Evolutionary conservation across 2,888 invertebrate genomes (phyloP).

Genomic region (Toxonevra muliebris): DNA sequence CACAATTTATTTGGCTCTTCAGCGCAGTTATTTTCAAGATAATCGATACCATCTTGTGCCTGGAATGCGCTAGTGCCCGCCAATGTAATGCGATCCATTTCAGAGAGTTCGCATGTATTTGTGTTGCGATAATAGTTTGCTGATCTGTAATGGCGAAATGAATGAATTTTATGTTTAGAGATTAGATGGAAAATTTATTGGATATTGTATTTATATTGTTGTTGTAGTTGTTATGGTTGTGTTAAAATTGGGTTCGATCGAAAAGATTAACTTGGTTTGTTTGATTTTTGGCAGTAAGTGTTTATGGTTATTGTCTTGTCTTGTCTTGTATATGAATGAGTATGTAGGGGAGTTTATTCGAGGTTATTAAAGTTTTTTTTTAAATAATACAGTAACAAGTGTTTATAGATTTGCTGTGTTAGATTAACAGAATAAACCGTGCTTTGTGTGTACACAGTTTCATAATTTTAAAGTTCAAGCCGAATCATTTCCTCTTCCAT

Average conservation of each 20-base stretch:
- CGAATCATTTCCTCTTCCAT: too few species aligned
- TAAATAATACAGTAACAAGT: too few species aligned
- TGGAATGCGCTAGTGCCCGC: constrained; percentile 84
- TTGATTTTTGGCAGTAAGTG: too few species aligned
- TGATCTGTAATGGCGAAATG: constrained; percentile 72
- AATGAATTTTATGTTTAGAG: constrained; percentile 4
- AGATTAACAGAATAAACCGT: too few species aligned
- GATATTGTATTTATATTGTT: neutral
- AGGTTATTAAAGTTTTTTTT: too few species aligned
- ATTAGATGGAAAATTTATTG: neutral
- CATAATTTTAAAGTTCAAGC: too few species aligned
- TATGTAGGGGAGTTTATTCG: too few species aligned
- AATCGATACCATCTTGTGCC: constrained; percentile 75
- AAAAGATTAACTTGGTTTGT: constrained; percentile 15
- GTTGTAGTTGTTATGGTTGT: neutral
- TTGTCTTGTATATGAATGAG: too few species aligned
- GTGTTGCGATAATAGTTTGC: constrained; percentile 88
- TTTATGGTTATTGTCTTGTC: too few species aligned
- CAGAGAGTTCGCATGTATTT: constrained; percentile 86
- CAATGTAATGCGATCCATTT: constrained; percentile 90
- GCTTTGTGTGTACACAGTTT: too few species aligned
- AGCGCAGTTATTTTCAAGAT: constrained; percentile 92
- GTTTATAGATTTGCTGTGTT: too few species aligned
- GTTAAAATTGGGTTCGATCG: constrained; percentile 11
- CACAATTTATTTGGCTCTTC: constrained; percentile 91